Evolutionary conservation across 1,140 invertebrate species (phyloP), one percentile per base, ranked within the genome.

Genomic region (Callitettix versicolor): DNA sequence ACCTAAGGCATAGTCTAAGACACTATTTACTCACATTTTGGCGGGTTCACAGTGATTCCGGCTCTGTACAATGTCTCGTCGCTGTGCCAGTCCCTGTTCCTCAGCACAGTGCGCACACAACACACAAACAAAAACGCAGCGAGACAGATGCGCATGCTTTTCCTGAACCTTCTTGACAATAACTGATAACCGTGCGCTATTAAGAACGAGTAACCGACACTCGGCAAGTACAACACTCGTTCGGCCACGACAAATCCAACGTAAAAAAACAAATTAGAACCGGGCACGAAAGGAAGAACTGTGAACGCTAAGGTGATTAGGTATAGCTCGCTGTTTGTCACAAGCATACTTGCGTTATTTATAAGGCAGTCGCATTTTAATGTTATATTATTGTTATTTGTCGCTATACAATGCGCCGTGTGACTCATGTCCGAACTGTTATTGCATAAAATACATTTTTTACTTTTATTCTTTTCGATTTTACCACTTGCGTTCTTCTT

Each of bases 241-340:
- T 98, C 95, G 30, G 95, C 95, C 5, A 98, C 88, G 22, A 97
- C 93, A 69, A 98, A 98, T 6, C 95, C 95, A 53, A 98, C 94
- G 64, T 95, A 94, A 73, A 97, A 95, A 69, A 96, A 84, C 53
- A 85, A 70, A 76, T 98, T 98, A 54, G 88, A 87, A 12, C 94
- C 93, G 38, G 95, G 95, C 58, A 98, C 73, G 71, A 96, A 97
- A 36, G 94, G 90, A 56, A 97, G 71, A 43, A 87, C 80, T 64
- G 95, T 76, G 65, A 96, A 82, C 53, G 84, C 80, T 60, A 91
- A 40, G 18, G 26, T 30, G 9, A 4, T 30, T 4, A 30, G 26
- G 26, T 4, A 30, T 4, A 30, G 3, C 26, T 30, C 26, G 9
- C 26, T 30, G 26, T 30, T 30, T 30, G 26, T 4, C 3, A 30